Base-by-base conservation (phyloP, 2,888 invertebrate genomes). In the Stenotaenia linearis region DNA sequence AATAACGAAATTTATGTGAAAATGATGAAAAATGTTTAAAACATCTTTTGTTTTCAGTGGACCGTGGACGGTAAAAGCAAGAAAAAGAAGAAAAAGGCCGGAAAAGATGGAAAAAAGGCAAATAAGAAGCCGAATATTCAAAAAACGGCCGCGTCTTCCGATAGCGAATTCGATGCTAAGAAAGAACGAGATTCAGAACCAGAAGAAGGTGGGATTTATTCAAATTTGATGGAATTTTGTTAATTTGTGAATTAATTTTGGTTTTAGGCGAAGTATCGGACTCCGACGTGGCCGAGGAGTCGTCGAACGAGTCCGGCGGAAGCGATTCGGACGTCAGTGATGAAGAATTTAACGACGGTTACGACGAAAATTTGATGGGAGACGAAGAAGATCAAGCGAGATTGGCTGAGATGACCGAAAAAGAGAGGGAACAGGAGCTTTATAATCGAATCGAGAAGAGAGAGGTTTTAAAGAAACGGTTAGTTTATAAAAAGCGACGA, bases 291-390 rank as follows among this genome's bases (percentile, higher is more conserved):
- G 81, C 56, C 18, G 80, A 80, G 10, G 74, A 28, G 18, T 76
- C 78, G 37, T 84, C 4, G 23, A 30, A 45, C 21, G 45, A 35
- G 9, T 61, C 69, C 5, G 35, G 81, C 9, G 82, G 56, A n/a
- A 80, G 81, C 32, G 81, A 80, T 25, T 81, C 82, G 18, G 82
- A 81, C 15, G 75, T 90, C 90, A 7, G 90, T 87, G 50, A 94
- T 82, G 93, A 93, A 82, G 96, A 97, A 86, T 98, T 97, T 85
- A 93, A 96, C 85, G 98, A 98, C 88, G 98, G 98, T 81, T 97
- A 94, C 84, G 98, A 97, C 85, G 97, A 98, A 82, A 94, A 98
- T 85, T 90, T 98, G 32, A 97, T 98, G 93, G 97, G 97, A 0
- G 97, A 98, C 86, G 97, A 95, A 81, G 97, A 96, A 83, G 98